These are phyloP conservation scores for Ceratotherium simum DNA, from an alignment of 2,113 vertebrate species.

Conservation along the genomic window DNA sequence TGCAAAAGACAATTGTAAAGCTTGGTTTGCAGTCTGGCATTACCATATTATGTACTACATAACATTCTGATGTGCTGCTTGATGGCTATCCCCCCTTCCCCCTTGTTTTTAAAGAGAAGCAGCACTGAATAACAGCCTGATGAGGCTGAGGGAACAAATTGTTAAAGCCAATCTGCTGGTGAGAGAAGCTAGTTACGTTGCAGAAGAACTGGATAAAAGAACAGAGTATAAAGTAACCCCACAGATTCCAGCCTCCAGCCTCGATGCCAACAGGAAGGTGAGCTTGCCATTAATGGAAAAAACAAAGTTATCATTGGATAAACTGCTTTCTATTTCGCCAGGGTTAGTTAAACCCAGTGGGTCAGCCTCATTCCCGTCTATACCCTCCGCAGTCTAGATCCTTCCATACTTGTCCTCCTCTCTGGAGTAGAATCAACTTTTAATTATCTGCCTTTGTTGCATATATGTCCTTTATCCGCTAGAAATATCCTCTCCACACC, in stretches of 20 bases:
- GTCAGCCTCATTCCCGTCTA: neutral
- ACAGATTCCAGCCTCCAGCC: slow-evolving; percentile 96
- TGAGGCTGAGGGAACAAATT: slow-evolving; percentile 94
- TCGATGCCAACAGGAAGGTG: slow-evolving; percentile 98
- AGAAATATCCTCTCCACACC: neutral
- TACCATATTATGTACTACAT: neutral
- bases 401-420: neutral
- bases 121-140: slow-evolving; percentile 93
- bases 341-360: neutral
- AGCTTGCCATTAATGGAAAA: neutral
- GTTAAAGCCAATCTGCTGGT: slow-evolving; percentile 94
- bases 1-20: neutral
- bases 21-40: neutral
- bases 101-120: slow-evolving; percentile 89
- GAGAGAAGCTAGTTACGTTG: slow-evolving; percentile 94
- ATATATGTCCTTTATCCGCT: neutral
- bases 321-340: neutral
- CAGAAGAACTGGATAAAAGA: slow-evolving; percentile 95
- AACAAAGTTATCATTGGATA: accelerated
- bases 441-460: neutral
- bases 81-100: neutral
- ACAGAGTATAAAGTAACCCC: slow-evolving; percentile 97
- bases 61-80: neutral
- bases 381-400: neutral
- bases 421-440: neutral